Percentiles rank a stretch among this genome's conserved stretches.
phyloP scores from a whole-genome alignment of 2,888 invertebrate genomes.

The Cheilosia grossa region DNA sequence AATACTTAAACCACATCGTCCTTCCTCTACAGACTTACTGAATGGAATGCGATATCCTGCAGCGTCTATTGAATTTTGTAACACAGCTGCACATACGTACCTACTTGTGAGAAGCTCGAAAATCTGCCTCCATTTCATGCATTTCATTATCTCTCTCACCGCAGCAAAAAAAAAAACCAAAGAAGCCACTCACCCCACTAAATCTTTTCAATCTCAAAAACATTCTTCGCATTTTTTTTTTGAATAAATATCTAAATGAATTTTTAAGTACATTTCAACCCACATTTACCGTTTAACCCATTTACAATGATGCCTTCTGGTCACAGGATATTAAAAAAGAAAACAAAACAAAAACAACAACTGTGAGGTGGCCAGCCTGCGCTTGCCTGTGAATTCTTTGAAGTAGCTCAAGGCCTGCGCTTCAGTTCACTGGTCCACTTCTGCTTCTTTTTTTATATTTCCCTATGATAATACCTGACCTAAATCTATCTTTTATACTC shows the following conservation, averaged over 20 bases:
- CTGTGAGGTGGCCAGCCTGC: constrained; percentile 2
- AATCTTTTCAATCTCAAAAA: constrained; percentile 40
- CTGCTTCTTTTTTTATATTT: constrained; percentile 27
- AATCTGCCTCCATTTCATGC: neutral
- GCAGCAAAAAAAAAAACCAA: neutral
- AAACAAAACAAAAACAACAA: constrained; percentile 1
- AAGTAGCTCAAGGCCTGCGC: constrained; percentile 69
- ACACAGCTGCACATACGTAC: neutral
- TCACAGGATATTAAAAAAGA: constrained; percentile 46
- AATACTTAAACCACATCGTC: neutral
- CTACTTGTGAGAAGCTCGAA: neutral
- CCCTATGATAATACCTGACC: constrained; percentile 69
- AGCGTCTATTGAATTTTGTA: neutral
- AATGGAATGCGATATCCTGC: too few species aligned
- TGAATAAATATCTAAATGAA: constrained; percentile 49
- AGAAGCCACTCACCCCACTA: neutral
- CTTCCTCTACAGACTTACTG: too few species aligned
- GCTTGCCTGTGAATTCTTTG: constrained; percentile 44
- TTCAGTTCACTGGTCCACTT: constrained; percentile 66
- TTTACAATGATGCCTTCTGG: constrained; percentile 72
- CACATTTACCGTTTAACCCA: constrained; percentile 72
- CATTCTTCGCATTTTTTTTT: constrained; percentile 30
- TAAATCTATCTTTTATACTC: constrained; percentile 63
- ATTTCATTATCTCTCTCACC: constrained; percentile 14
- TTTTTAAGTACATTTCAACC: constrained; percentile 52